These are phyloP conservation scores for Artemia sp. DNA, from an alignment of 2,888 invertebrate species.

Conservation along the genomic window DNA sequence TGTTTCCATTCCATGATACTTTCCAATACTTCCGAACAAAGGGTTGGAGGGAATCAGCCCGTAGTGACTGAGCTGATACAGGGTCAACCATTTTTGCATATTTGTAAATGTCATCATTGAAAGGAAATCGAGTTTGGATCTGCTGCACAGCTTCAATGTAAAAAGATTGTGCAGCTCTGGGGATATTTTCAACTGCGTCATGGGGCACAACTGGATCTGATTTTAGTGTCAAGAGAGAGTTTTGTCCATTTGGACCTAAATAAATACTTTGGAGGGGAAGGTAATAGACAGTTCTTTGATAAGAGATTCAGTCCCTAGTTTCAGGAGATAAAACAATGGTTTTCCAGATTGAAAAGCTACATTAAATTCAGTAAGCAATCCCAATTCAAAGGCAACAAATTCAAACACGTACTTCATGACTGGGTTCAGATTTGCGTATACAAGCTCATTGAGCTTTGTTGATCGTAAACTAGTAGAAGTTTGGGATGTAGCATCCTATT, in stretches of 20 bases:
- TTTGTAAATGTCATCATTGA: too few relatives aligned
- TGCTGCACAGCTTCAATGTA: too few relatives aligned
- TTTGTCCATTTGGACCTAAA: not conserved
- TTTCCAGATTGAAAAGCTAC: not conserved
- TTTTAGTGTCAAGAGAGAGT: not conserved
- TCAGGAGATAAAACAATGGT: not conserved
- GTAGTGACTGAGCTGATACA: too few relatives aligned
- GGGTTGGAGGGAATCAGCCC: too few relatives aligned
- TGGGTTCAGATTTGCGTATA: not conserved
- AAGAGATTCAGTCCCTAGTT: not conserved
- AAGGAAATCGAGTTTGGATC: too few relatives aligned
- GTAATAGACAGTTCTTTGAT: not conserved
- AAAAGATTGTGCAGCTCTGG: too few relatives aligned
- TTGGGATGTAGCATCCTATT: not conserved
- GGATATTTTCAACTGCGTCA: not conserved
- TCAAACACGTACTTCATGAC: not conserved
- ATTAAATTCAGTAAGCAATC: not conserved
- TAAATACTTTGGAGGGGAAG: not conserved
- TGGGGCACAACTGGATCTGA: not conserved
- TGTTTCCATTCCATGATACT: too few relatives aligned
- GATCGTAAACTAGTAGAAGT: not conserved
- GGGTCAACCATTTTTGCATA: too few relatives aligned
- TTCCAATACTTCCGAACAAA: too few relatives aligned
- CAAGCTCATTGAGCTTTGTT: conserved; percentile 5
- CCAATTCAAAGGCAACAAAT: not conserved